Base-by-base conservation (phyloP, 2,797 vertebrate genomes). In the Smutsia temminckii region DNA sequence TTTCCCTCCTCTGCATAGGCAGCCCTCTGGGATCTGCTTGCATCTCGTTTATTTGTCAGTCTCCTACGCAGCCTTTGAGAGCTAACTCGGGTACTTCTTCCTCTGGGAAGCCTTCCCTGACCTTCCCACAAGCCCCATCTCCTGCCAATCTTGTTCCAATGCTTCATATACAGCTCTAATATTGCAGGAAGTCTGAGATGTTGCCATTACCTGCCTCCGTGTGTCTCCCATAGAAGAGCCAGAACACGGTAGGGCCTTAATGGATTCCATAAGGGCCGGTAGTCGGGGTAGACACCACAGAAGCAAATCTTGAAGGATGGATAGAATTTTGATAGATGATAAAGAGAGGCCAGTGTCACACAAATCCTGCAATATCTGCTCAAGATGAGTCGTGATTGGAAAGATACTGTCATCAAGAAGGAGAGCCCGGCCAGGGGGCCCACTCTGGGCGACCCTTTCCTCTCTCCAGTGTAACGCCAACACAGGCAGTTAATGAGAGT, bases 271-370 rank as follows among this genome's bases (percentile, higher is more conserved):
- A 95, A 71, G 79, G 93, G 75, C 79, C 69, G 64, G 57, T n/a
- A 69, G 23, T 92, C 87, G 90, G 51, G 51, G 46, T 64, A 85
- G 63, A 40, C 72, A 51, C 64, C 25, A 40, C 18, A 37, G 51
- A 95, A 91, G 74, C 40, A 77, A 37, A 64, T 81, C 57, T 83
- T 83, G 46, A 59, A 88, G 78, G 63, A 78, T 66, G 95, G 51
- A 78, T 32, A 42, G 79, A 78, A 93, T 83, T 97, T 83, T 95
- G 80, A 89, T 64, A 77, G 57, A 78, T 74, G 86, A 89, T 61
- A 89, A 89, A 71, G 66, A 93, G 69, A 89, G 57, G 42, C 16
- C 61, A 51, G 79, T 63, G 51, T 78, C 85, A 18, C 74, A 72
- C 46, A 88, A 91, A 92, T 87, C 80, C 68, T 93, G 42, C 8